Base-by-base conservation (phyloP, 2,888 invertebrate species). In the Drosophila barbarae region DNA sequence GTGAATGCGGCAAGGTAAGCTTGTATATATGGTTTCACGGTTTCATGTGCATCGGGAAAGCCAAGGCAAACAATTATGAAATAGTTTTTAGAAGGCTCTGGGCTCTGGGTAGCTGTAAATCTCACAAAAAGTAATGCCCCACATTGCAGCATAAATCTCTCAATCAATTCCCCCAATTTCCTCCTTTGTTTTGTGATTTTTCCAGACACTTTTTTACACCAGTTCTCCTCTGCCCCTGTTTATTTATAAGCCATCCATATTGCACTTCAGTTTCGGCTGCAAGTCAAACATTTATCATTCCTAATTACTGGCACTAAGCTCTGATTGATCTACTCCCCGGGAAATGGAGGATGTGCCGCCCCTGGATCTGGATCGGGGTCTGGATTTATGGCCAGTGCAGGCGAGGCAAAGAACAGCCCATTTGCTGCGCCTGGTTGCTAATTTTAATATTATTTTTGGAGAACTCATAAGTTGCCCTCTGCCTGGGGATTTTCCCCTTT, bases 391-490 rank as follows among this genome's bases (percentile, higher is more conserved):
- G 41, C 7, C 35, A 46, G 38, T 42, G 58, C 54, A 66, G 61
- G 63, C 63, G 47, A 59, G 59, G 58, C 69, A 69, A 52, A 35
- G 58, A 52, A 67, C 73, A 79, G 73, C 72, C 81, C 84, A 81
- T 85, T 81, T 81, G 82, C 72, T 78, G 72, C 84, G 81, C 84
- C 78, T 78, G 76, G 74, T 84, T 81, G 85, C 81, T 81, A 74
- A 81, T 85, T 85, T 81, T 85, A 74, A 84, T 84, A 85, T 81
- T 82, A 82, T 82, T 85, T 82, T 85, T 81, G 81, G 86, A 85
- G 76, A 81, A 76, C 76, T 76, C 68, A 84, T 77, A 84, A 71
- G 69, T 75, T 74, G 72, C 74, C 69, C 60, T 69, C 30, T 23
- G 53, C 28, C 46, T 46, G 3, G 72, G 64, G 65, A 70, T 39